Conservation (phyloP, 2,113 vertebrate genomes). For the Cairina moschata region DNA sequence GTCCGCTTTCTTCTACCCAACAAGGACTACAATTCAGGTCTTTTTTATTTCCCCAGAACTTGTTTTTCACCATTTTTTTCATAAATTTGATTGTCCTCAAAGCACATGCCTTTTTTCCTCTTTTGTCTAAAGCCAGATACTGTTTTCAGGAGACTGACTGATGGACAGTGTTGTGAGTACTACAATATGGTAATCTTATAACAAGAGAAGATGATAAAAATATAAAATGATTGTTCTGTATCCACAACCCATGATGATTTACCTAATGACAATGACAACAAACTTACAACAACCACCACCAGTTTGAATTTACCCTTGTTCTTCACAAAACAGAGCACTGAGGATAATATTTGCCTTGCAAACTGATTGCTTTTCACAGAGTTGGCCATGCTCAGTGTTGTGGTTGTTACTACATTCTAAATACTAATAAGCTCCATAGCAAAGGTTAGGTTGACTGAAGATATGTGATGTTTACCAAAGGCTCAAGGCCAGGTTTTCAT, state of each 20-base stretch:
- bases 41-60: background rate
- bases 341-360: background rate
- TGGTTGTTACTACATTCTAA: background rate
- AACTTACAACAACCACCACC: background rate
- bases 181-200: background rate
- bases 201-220: background rate
- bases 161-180: background rate
- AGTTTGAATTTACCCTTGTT: background rate
- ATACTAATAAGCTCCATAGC: background rate
- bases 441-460: background rate
- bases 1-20: background rate
- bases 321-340: background rate
- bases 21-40: background rate
- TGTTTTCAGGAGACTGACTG: background rate
- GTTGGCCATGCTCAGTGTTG: background rate
- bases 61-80: background rate
- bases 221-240: background rate
- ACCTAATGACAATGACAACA: background rate
- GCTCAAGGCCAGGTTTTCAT: background rate
- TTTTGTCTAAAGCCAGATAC: background rate
- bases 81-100: background rate
- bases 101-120: accelerated
- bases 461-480: background rate
- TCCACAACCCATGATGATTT: background rate
- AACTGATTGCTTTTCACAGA: background rate